Conservation (phyloP, 2,797 vertebrate genomes). For the Arrhamphus sclerolepis region DNA sequence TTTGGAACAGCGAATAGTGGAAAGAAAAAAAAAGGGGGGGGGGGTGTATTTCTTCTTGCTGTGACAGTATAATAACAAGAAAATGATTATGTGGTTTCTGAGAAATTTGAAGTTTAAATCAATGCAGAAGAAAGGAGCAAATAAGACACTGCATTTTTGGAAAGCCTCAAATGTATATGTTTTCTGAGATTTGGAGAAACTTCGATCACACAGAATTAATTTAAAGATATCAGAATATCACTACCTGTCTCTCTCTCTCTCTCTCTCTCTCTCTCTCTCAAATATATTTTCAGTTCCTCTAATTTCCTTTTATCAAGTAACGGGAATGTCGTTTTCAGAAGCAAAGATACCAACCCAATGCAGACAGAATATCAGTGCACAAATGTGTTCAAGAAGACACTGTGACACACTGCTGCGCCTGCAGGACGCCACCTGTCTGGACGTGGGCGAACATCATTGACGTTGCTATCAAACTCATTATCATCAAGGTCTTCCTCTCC, state of each 20-base stretch:
- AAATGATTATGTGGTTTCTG: conserved; percentile 14
- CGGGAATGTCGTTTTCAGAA: conserved; percentile 26
- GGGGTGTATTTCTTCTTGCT: conserved; percentile 18
- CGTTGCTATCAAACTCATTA: conserved; percentile 44
- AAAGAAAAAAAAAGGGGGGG: conserved; percentile 11
- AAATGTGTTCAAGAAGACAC: conserved; percentile 45
- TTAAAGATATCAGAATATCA: conserved; percentile 21
- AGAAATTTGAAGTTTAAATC: neutral
- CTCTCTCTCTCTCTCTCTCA: no score
- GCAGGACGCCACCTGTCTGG: conserved; percentile 66
- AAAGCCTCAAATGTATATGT: neutral
- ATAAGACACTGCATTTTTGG: neutral
- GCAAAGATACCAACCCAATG: conserved; percentile 20
- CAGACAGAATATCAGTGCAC: conserved; percentile 42
- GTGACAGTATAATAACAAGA: conserved; percentile 10
- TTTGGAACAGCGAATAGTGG: conserved; percentile 31
- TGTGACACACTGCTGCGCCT: conserved; percentile 53
- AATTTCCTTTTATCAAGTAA: conserved; percentile 16
- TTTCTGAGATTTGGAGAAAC: neutral
- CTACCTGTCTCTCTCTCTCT: no score
- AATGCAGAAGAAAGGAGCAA: no score
- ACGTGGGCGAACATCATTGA: conserved; percentile 62
- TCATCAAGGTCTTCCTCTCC: conserved; percentile 55
- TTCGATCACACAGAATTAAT: neutral
- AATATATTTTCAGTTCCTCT: conserved; percentile 1